phyloP scores from a whole-genome alignment of 2,113 vertebrate species.

The Polypterus senegalus region DNA sequence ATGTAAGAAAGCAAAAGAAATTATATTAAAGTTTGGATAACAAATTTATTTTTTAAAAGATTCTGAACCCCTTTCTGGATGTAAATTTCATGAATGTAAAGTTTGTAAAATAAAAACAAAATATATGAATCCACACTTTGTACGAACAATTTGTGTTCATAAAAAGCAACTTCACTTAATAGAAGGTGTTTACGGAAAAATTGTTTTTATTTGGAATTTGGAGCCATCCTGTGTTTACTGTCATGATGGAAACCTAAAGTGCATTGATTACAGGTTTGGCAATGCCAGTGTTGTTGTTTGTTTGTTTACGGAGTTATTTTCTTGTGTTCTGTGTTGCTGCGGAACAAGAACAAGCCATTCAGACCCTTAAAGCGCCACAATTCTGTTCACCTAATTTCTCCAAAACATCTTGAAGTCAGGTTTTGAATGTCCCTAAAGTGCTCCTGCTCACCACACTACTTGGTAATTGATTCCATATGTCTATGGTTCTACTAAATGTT shows the following conservation, averaged over 20 bases:
- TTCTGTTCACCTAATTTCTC: too few species aligned
- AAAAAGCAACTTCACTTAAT: not conserved
- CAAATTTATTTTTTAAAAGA: not conserved
- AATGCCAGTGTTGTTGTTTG: slow-evolving; percentile 2
- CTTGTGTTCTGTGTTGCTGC: not conserved
- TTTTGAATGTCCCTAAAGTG: too few species aligned
- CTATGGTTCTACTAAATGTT: too few species aligned
- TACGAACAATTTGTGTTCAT: slow-evolving; percentile 53
- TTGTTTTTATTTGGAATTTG: slow-evolving; percentile 15
- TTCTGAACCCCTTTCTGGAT: slow-evolving; percentile 38
- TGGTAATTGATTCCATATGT: too few species aligned
- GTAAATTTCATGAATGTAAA: slow-evolving; percentile 63
- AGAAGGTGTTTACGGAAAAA: not conserved
- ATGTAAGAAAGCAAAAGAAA: not conserved
- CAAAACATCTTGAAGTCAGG: too few species aligned
- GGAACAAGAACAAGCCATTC: too few species aligned
- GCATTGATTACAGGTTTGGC: too few species aligned
- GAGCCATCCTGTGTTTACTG: not conserved
- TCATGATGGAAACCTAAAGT: too few species aligned
- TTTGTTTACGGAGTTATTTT: slow-evolving; percentile 8
- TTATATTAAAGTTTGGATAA: not conserved
- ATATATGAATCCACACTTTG: slow-evolving; percentile 48
- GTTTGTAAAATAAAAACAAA: slow-evolving; percentile 56
- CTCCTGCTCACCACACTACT: too few species aligned
- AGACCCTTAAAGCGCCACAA: too few species aligned